Base-by-base conservation (phyloP, 1,140 invertebrate genomes). In the Campodea augens region DNA sequence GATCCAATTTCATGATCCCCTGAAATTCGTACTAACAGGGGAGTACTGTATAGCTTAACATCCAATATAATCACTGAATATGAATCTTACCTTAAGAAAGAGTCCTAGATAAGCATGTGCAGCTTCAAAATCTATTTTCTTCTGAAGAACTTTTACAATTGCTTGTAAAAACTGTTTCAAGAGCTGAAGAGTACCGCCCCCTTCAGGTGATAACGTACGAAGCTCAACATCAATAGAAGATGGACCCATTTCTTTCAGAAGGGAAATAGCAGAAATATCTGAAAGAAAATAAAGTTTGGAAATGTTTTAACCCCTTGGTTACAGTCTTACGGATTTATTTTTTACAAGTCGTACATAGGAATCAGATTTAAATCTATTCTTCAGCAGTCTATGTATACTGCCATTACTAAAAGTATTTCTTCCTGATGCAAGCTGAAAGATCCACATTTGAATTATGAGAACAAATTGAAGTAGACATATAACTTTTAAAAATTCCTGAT, bases 201-300 rank as follows among this genome's bases (percentile, higher is more conserved):
- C 66, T 50, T 83, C 75, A 0, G 78, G 72, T 39, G 74, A 67
- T 49, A 98, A 63, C 4, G 75, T 78, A 50, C 81, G 75, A 20
- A 98, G 74, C 72, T 97, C 91, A 47, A 81, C 74, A 61, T 97
- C 90, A 15, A 97, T 77, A 43, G 77, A 72, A 1, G 87, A 84
- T 0, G 91, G 84, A 4, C 83, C 76, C 54, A 91, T 61, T 21
- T 64, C 61, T 60, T 88, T 91, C n/a, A 98, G 59, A 55, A 77
- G 75, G 10, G 73, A 64, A 13, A 92, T 65, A 39, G 77, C 71
- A 29, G 62, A 44, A 0, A 57, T 47, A 60, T 55, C 60, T 61
- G 39, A 25, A 53, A 48, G 41, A 18, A 44, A 32, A 39, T 23
- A 44, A 15, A 22, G 32, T 10, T 12, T 10, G 19, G 38, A 7